Conservation (phyloP, 2,888 invertebrate species). For the Sarcophaga carnaria region DNA sequence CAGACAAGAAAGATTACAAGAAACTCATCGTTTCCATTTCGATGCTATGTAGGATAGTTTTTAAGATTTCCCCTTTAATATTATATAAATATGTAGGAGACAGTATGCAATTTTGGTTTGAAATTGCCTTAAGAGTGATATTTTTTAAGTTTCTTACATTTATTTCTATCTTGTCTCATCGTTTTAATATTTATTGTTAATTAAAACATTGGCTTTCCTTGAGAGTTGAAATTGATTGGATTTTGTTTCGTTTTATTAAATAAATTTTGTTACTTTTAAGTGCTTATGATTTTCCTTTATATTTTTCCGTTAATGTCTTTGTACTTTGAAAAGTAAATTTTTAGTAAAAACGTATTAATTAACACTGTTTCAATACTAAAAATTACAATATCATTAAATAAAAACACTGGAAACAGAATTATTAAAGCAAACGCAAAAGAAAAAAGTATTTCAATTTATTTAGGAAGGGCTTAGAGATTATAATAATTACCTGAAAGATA, state of each 20-base stretch:
- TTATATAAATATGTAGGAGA: constrained; percentile 2
- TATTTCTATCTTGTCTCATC: constrained; percentile 34
- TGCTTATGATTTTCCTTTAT: constrained; percentile 10
- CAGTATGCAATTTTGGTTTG: constrained; percentile 28
- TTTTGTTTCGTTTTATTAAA: neutral
- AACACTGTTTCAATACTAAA: neutral
- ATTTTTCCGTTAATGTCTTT: neutral
- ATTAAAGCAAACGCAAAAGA: neutral
- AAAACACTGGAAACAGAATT: neutral
- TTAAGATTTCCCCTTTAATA: neutral
- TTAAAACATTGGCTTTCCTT: constrained; percentile 29
- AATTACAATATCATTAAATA: neutral
- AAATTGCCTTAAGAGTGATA: constrained; percentile 56
- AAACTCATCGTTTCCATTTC: constrained; percentile 92
- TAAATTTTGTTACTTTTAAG: neutral
- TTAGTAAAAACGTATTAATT: no score
- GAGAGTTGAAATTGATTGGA: constrained; percentile 16
- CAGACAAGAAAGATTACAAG: constrained; percentile 89
- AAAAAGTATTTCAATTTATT: neutral
- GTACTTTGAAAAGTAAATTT: no score
- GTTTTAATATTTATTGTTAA: constrained; percentile 10
- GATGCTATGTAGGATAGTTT: constrained; percentile 88
- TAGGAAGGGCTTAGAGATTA: no score
- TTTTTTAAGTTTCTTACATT: constrained; percentile 50
- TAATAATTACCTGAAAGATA: no score